Conservation (phyloP, 2,113 vertebrate species). For the Spermophilus dauricus region DNA sequence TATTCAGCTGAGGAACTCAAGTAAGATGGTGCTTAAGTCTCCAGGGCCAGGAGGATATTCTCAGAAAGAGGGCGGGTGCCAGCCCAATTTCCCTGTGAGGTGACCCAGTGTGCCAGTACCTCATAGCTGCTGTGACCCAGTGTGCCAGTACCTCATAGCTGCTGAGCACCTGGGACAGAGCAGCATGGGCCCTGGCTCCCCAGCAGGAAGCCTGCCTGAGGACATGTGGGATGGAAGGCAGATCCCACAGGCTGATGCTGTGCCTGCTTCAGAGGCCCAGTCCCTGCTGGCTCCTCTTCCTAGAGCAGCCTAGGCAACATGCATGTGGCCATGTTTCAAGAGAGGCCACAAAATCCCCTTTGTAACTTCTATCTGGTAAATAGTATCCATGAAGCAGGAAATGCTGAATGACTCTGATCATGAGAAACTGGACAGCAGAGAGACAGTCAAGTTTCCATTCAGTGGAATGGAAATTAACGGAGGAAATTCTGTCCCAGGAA, state of each 20-base stretch:
- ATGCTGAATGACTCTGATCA: too few species aligned
- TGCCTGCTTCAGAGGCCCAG: not conserved
- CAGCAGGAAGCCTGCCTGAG: not conserved
- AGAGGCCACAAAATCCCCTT: not conserved
- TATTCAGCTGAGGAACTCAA: not conserved
- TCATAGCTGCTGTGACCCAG: not conserved
- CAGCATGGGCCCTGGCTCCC: accelerated
- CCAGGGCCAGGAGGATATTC: not conserved
- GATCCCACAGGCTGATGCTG: not conserved
- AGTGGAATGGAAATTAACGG: not conserved
- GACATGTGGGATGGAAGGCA: not conserved
- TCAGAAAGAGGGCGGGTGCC: accelerated
- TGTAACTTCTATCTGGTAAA: not conserved
- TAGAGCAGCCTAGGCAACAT: accelerated
- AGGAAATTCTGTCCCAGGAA: not conserved
- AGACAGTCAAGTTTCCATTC: not conserved
- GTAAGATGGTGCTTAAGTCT: not conserved
- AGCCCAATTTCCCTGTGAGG: accelerated
- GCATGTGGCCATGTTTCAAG: not conserved
- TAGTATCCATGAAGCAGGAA: too few species aligned
- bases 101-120: accelerated
- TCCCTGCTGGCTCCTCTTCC: too few species aligned
- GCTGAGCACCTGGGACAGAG: not conserved
- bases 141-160: accelerated
- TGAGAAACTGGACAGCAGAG: not conserved